These are phyloP conservation scores for Aeoliscus strigatus DNA, from an alignment of 2,797 vertebrate genomes.

Conservation along the genomic window DNA sequence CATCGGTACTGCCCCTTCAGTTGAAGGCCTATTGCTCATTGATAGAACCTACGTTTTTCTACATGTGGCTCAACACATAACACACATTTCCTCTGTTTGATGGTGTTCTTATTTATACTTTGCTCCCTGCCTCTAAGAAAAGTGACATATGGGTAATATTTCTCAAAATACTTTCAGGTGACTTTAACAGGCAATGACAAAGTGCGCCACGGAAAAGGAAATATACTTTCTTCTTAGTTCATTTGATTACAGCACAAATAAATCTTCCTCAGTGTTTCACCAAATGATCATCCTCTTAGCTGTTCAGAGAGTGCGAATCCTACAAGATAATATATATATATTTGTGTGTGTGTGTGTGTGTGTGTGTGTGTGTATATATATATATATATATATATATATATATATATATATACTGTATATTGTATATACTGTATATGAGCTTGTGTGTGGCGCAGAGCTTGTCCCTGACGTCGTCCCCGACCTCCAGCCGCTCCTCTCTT, in stretches of 20 bases:
- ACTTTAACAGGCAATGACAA: constrained; percentile 38
- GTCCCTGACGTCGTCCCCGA: too few relatives aligned
- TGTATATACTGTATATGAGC: too few relatives aligned
- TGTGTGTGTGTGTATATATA: too few relatives aligned
- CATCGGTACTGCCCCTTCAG: too few relatives aligned
- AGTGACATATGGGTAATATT: constrained; percentile 32
- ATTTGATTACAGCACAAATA: constrained; percentile 54
- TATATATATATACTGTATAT: too few relatives aligned
- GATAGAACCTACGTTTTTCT: too few relatives aligned
- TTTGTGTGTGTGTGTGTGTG: too few relatives aligned
- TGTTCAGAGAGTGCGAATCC: constrained; percentile 27
- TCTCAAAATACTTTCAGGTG: constrained; percentile 22
- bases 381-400: too few relatives aligned
- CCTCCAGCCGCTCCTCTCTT: constrained; percentile 24
- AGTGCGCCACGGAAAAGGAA: constrained; percentile 30
- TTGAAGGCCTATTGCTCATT: too few relatives aligned
- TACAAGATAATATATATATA: constrained; percentile 24
- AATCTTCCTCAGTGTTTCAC: constrained; percentile 30
- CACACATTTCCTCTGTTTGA: constrained; percentile 17
- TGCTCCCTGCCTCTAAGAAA: constrained; percentile 14
- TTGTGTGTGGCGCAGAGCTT: constrained; percentile 37
- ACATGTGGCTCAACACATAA: too few relatives aligned
- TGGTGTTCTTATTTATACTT: constrained; percentile 13
- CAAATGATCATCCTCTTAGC: constrained; percentile 38
- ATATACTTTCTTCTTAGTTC: constrained; percentile 41